A percentile compares a stretch with the other conserved stretches of the same genome.
Conservation (phyloP, 2,888 invertebrate species). For the Ctenicera cuprea region DNA sequence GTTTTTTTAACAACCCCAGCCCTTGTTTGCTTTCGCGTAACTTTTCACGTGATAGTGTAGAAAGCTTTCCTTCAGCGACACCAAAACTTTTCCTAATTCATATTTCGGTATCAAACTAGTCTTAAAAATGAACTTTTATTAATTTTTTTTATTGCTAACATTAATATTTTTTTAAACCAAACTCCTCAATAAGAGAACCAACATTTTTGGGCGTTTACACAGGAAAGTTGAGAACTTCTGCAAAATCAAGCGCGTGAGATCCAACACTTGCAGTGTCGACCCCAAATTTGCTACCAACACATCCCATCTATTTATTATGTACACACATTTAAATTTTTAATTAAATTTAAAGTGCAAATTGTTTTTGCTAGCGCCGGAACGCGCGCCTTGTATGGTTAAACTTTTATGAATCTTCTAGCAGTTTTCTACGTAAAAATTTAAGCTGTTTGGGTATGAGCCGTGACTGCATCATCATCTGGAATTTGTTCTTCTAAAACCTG, state of each 20-base stretch:
- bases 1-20: slow-evolving; percentile 39
- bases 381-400: neutral
- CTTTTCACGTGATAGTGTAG: slow-evolving; percentile 36
- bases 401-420: neutral
- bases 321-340: slow-evolving; percentile 31
- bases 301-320: slow-evolving; percentile 24
- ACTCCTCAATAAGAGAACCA: no score
- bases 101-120: no score
- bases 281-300: slow-evolving; percentile 16
- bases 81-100: neutral
- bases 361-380: slow-evolving; percentile 7
- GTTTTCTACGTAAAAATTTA: neutral
- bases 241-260: slow-evolving; percentile 13
- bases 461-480: neutral
- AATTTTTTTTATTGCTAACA: neutral
- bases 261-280: slow-evolving; percentile 19
- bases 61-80: slow-evolving; percentile 21
- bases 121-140: no score
- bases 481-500: neutral
- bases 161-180: no score
- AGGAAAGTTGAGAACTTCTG: slow-evolving; percentile 16
- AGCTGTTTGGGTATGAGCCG: neutral
- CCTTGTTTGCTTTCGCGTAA: slow-evolving; percentile 35
- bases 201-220: neutral
- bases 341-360: slow-evolving; percentile 28